A percentile compares a stretch with the other conserved stretches of the same genome.
These are phyloP conservation scores for Uloborus diversus DNA, from an alignment of 1,140 invertebrate species.

Conservation along the genomic window DNA sequence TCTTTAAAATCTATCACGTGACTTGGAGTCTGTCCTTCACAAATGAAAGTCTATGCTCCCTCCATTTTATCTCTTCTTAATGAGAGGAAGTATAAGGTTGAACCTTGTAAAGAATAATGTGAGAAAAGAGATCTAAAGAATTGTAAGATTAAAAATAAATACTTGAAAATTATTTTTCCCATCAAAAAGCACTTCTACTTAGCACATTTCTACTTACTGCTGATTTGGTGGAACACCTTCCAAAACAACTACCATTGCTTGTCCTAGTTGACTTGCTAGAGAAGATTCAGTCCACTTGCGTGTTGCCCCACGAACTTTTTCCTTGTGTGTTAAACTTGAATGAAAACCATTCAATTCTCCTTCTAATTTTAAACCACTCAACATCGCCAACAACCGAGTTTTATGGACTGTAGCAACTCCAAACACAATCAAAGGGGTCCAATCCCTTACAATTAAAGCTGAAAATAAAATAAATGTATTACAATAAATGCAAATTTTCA, in stretches of 20 bases:
- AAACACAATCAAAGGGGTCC: constrained; percentile 76
- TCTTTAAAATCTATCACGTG: no score
- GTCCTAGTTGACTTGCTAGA: constrained; percentile 87
- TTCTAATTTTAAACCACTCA: constrained; percentile 92
- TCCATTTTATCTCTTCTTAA: no score
- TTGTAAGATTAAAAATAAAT: no score
- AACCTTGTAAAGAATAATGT: no score
- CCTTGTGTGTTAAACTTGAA: constrained; percentile 74
- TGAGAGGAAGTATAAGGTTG: no score
- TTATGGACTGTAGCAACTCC: constrained; percentile 89
- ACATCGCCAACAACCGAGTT: constrained; percentile 84
- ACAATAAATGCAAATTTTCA: neutral
- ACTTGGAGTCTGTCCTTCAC: no score
- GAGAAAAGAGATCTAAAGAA: no score
- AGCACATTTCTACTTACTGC: no score
- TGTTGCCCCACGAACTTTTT: constrained; percentile 75
- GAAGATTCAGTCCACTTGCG: constrained; percentile 80
- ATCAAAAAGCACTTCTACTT: no score
- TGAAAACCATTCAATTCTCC: constrained; percentile 87
- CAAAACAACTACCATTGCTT: constrained; percentile 89
- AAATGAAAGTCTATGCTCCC: no score
- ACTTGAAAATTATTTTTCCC: no score
- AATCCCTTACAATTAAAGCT: constrained; percentile 67
- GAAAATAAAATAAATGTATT: constrained; percentile 54
- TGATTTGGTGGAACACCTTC: constrained; percentile 89